Evolutionary conservation across 2,888 invertebrate species (phyloP).

Genomic region (Aphodius sticticus): DNA sequence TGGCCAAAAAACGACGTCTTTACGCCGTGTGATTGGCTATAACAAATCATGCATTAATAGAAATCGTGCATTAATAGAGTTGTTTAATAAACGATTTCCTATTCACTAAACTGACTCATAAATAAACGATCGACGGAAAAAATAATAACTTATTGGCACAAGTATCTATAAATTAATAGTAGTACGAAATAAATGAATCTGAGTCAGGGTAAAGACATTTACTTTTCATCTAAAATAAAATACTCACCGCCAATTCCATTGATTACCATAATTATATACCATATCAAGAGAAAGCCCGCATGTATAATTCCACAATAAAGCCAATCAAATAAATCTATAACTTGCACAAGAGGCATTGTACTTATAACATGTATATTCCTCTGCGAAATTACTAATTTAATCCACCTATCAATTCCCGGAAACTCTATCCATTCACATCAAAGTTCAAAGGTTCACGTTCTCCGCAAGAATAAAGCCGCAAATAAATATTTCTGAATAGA

Average conservation of each 20-base stretch:
- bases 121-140: too few relatives aligned
- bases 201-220: neutral
- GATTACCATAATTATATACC: neutral
- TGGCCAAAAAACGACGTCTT: too few relatives aligned
- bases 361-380: neutral
- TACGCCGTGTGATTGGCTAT: too few relatives aligned
- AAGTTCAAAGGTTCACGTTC: neutral
- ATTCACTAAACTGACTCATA: too few relatives aligned
- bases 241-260: neutral
- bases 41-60: too few relatives aligned
- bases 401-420: constrained; percentile 4
- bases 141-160: too few relatives aligned
- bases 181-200: neutral
- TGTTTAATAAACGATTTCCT: too few relatives aligned
- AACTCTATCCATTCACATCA: neutral
- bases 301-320: neutral
- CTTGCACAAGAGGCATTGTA: neutral
- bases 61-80: too few relatives aligned
- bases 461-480: neutral
- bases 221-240: neutral
- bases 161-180: neutral
- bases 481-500: neutral
- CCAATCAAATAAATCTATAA: constrained; percentile 4
- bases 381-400: neutral
- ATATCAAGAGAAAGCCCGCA: constrained; percentile 4